A percentile compares a stretch with the other conserved stretches of the same genome.
Conservation (phyloP, 35 echinoderm and acorn worm species). For the Eucidaris tribuloides region DNA sequence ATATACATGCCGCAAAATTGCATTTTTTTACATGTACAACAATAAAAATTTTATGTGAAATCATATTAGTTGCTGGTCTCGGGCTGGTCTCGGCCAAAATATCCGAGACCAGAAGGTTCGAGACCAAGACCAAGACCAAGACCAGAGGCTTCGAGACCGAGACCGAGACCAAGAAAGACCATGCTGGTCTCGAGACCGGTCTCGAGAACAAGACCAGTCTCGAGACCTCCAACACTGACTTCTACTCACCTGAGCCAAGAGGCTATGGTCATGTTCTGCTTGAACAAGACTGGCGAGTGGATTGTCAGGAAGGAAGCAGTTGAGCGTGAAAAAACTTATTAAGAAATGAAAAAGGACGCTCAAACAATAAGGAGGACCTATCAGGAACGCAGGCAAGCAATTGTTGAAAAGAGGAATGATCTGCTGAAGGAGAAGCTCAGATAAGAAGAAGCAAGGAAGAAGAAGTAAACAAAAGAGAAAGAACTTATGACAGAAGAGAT, state of each 20-base stretch:
- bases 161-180: no score
- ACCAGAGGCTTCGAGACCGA: no score
- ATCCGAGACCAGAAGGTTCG: no score
- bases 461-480: not conserved
- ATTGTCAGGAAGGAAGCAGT: not conserved
- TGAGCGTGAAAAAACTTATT: not conserved
- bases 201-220: no score
- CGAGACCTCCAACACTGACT: no score
- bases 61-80: no score
- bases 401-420: not conserved
- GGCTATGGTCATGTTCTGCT: conserved; percentile 4
- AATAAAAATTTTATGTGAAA: no score
- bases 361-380: not conserved
- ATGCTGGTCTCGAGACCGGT: no score
- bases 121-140: no score
- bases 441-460: not conserved
- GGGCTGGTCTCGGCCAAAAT: no score
- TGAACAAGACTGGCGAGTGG: not conserved
- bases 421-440: not conserved
- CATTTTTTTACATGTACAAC: no score
- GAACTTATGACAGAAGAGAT: not conserved
- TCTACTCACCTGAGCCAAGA: not conserved
- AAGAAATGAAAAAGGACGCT: not conserved
- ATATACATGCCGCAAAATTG: no score
- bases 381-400: not conserved